Evolutionary conservation across 2,797 vertebrate species (phyloP).

Genomic region (Petrocephalus schoutedeni): DNA sequence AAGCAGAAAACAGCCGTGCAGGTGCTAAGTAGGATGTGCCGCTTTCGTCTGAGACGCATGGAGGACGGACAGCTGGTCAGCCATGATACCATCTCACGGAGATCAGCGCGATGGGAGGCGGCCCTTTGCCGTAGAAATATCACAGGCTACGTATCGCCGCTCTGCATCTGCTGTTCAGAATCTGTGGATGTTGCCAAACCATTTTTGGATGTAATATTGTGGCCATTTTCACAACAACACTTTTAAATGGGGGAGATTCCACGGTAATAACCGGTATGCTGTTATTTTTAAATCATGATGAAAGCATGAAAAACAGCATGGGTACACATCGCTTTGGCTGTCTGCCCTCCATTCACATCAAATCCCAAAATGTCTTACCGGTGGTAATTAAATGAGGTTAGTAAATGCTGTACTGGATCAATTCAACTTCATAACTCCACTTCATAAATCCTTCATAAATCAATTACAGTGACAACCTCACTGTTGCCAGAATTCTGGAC

Average conservation of each 20-base stretch:
- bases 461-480: neutral
- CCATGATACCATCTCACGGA: slow-evolving; percentile 22
- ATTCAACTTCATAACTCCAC: neutral
- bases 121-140: slow-evolving; percentile 22
- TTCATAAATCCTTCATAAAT: neutral
- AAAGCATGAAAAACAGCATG: neutral
- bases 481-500: too few relatives aligned
- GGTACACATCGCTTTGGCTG: neutral
- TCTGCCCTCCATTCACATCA: neutral
- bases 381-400: neutral
- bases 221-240: neutral
- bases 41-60: slow-evolving; percentile 39
- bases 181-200: neutral
- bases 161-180: neutral
- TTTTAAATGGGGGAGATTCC: neutral
- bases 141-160: slow-evolving; percentile 8
- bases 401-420: neutral
- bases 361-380: neutral
- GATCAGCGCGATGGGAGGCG: slow-evolving; percentile 20
- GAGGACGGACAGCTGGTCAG: slow-evolving; percentile 41
- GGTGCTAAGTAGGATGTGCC: slow-evolving; percentile 61
- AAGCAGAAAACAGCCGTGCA: slow-evolving; percentile 60
- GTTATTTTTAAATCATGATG: neutral
- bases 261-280: neutral
- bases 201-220: neutral